Evolutionary conservation across 2,888 invertebrate genomes (phyloP).

Genomic region (Scrobipalpa atriplicella): DNA sequence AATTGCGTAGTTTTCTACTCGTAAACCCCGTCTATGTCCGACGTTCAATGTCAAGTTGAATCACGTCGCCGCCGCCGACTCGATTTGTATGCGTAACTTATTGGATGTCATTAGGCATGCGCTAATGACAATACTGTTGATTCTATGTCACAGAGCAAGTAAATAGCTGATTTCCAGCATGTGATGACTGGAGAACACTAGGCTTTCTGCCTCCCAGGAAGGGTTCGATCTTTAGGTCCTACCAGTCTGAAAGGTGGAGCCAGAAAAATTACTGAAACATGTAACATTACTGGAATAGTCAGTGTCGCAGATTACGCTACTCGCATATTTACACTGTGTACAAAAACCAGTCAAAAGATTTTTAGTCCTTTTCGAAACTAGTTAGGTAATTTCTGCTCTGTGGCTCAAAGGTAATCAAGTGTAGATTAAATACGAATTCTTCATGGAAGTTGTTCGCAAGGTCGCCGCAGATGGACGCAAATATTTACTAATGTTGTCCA

Average conservation of each 20-base stretch:
- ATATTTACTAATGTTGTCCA: constrained; percentile 23
- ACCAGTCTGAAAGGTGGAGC: background rate
- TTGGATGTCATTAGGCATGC: constrained; percentile 47
- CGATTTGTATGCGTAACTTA: constrained; percentile 44
- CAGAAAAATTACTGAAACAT: too few species aligned
- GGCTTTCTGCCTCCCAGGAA: too few species aligned
- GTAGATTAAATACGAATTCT: constrained; percentile 31
- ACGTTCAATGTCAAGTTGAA: constrained; percentile 28
- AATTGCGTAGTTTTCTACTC: background rate
- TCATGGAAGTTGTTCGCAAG: constrained; percentile 37
- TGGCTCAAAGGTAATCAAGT: constrained; percentile 37
- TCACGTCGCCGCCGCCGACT: background rate
- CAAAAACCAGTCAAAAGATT: too few species aligned
- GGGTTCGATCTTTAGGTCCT: background rate
- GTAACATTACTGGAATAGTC: too few species aligned
- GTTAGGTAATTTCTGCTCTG: too few species aligned
- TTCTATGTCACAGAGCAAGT: constrained; percentile 18
- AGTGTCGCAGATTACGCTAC: too few species aligned
- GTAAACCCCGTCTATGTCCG: background rate
- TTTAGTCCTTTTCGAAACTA: too few species aligned
- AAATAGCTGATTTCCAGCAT: background rate
- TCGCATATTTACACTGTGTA: too few species aligned
- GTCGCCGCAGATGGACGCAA: constrained; percentile 41
- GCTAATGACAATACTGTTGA: constrained; percentile 40
- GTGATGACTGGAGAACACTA: too few species aligned